Percentiles rank a stretch among this genome's conserved stretches.
phyloP scores from a whole-genome alignment of 2,797 vertebrate genomes.

The Sebastes matsubarae region DNA sequence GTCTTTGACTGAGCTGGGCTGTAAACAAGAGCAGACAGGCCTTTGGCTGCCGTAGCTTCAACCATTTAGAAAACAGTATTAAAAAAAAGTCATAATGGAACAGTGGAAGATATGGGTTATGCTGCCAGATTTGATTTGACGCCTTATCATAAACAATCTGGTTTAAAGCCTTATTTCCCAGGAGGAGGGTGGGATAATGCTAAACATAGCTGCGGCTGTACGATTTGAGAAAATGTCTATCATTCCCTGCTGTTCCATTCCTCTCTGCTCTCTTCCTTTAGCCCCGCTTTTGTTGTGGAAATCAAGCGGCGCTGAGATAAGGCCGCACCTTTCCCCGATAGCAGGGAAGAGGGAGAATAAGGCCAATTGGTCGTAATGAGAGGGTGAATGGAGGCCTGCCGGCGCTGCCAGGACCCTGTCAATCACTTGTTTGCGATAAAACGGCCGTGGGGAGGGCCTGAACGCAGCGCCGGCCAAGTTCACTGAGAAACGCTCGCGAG shows the following conservation, averaged over 20 bases:
- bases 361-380: slow-evolving; percentile 87
- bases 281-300: slow-evolving; percentile 72
- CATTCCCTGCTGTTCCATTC: slow-evolving; percentile 53
- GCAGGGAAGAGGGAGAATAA: slow-evolving; percentile 81
- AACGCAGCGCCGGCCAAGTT: slow-evolving; percentile 74
- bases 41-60: slow-evolving; percentile 40
- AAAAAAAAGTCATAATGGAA: slow-evolving; percentile 17
- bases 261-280: slow-evolving; percentile 27
- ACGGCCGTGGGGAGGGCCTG: slow-evolving; percentile 52
- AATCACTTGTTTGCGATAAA: slow-evolving; percentile 79
- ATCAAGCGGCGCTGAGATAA: slow-evolving; percentile 79
- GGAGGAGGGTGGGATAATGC: slow-evolving; percentile 39
- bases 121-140: slow-evolving; percentile 58
- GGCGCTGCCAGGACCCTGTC: slow-evolving; percentile 84
- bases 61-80: slow-evolving; percentile 27
- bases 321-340: slow-evolving; percentile 82
- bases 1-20: slow-evolving; percentile 64
- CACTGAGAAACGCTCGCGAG: slow-evolving; percentile 59
- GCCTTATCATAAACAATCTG: slow-evolving; percentile 67
- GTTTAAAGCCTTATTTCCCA: slow-evolving; percentile 57
- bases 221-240: slow-evolving; percentile 65
- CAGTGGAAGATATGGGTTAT: slow-evolving; percentile 20
- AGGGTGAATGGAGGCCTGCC: slow-evolving; percentile 72
- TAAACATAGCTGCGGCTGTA: slow-evolving; percentile 60
- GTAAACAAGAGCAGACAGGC: slow-evolving; percentile 67